These are phyloP conservation scores for Lepilemur ruficaudatus DNA, from an alignment of 2,797 vertebrate species.

Conservation along the genomic window DNA sequence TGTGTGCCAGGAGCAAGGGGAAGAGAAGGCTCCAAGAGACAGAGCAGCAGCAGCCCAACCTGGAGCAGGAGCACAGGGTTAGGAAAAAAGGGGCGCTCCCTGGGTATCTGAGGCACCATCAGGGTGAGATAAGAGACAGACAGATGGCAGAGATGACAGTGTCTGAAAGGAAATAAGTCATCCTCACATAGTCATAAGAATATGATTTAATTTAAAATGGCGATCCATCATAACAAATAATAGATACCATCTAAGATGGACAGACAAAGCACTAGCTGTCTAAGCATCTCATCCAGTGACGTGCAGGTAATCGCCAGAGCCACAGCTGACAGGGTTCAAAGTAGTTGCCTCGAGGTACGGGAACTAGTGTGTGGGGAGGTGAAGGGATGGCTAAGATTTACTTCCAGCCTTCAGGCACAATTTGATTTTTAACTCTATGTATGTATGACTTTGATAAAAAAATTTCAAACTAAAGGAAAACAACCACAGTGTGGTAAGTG, in stretches of 20 bases:
- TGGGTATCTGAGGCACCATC: background rate
- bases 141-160: background rate
- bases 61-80: background rate
- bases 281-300: accelerated
- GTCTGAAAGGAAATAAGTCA: background rate
- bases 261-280: background rate
- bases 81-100: background rate
- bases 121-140: background rate
- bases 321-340: background rate
- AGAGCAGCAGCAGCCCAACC: background rate
- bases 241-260: background rate
- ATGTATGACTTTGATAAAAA: background rate
- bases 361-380: background rate
- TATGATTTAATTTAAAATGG: conserved; percentile 44
- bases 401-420: background rate
- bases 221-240: conserved; percentile 24
- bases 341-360: background rate
- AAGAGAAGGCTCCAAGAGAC: background rate
- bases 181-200: background rate
- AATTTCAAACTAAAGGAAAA: background rate
- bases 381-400: background rate
- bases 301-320: background rate
- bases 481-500: too few relatives aligned
- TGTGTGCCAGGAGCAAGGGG: background rate
- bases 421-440: conserved; percentile 17